These are phyloP conservation scores for Isichthys henryi DNA, from an alignment of 2,113 vertebrate genomes.

Conservation along the genomic window DNA sequence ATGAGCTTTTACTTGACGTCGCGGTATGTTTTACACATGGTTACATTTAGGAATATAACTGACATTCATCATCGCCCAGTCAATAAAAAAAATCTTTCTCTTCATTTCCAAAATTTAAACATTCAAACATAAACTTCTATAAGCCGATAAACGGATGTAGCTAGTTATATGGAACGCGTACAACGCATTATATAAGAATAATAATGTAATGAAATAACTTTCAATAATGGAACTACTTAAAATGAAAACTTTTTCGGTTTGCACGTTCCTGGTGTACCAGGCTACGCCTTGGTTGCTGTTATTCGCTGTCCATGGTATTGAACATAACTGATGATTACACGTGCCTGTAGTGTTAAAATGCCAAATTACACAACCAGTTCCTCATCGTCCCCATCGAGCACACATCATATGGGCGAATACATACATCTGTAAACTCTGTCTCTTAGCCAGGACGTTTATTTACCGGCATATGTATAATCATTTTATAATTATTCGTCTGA, in stretches of 20 bases:
- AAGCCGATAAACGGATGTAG: neutral
- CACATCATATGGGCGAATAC: neutral
- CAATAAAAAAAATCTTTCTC: neutral
- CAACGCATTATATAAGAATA: neutral
- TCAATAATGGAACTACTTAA: neutral
- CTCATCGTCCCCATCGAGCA: neutral
- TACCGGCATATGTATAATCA: neutral
- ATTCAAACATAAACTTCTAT: neutral
- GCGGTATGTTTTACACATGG: neutral
- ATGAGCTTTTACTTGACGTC: neutral
- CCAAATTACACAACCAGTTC: neutral
- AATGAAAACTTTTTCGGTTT: neutral
- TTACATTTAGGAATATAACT: neutral
- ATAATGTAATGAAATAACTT: neutral
- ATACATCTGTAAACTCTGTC: neutral
- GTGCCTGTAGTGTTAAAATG: neutral
- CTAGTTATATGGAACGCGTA: neutral
- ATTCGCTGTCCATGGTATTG: slow-evolving; percentile 67
- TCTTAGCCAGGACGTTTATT: neutral
- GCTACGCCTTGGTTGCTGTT: neutral
- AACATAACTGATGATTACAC: slow-evolving; percentile 26
- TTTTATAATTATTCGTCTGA: neutral
- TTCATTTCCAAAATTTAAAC: neutral
- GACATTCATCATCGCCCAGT: neutral
- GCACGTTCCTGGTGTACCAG: neutral